Percentiles rank a stretch among this genome's conserved stretches.
phyloP scores from a whole-genome alignment of 2,888 invertebrate genomes.

The Lumbricus terrestris region DNA sequence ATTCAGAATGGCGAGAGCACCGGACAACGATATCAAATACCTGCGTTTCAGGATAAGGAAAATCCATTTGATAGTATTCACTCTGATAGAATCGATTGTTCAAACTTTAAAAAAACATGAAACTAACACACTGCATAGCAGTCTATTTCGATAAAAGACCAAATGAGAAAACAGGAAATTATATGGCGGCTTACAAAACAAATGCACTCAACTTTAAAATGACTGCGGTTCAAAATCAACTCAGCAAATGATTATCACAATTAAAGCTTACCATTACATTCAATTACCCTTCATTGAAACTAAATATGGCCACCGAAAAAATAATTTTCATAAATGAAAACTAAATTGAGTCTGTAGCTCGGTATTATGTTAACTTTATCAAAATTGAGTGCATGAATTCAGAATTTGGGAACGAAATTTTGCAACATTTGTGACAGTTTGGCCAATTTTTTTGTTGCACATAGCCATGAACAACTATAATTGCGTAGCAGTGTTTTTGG shows the following conservation, averaged over 20 bases:
- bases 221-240: not conserved
- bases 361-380: not conserved
- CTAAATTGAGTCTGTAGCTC: not conserved
- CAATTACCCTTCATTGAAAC: not conserved
- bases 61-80: not conserved
- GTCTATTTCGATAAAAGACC: too few species aligned
- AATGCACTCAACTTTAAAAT: too few species aligned
- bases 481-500: too few species aligned
- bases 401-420: not conserved
- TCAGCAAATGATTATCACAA: not conserved
- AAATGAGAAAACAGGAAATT: too few species aligned
- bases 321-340: not conserved
- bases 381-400: not conserved
- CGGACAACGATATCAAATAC: conserved; percentile 73
- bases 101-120: not conserved
- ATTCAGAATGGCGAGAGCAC: conserved; percentile 86
- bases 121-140: too few species aligned
- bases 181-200: too few species aligned
- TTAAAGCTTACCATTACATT: not conserved
- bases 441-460: not conserved
- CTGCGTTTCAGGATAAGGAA: conserved; percentile 41
- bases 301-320: too few species aligned
- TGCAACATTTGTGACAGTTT: not conserved
- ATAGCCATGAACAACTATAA: not conserved
- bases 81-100: not conserved